Base-by-base conservation (phyloP, 2,888 invertebrate species). In the Cordylochernes scorpioides region DNA sequence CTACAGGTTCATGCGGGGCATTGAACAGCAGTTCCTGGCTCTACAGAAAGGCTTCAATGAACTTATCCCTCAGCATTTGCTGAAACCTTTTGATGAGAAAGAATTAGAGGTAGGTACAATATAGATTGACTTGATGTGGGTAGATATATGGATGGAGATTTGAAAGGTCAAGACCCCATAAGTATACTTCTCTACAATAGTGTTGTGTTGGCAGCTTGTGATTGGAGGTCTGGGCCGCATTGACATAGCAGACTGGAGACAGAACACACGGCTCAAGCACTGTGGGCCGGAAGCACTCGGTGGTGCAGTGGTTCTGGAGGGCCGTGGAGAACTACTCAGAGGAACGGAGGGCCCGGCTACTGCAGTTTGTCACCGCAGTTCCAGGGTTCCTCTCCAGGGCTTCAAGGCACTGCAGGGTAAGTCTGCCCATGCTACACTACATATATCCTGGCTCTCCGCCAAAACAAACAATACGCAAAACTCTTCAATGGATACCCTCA, bases 351-450 rank as follows among this genome's bases (percentile, higher is more conserved):
- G 84, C 88, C 3, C 62, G 84, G 30, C 57, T 91, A 31, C 57
- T 91, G 32, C 88, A 91, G 57, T 91, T 91, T 56, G 88, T 91
- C 1, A 91, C 88, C 1, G 91, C 1, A 84, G 84, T 33, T 74
- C 84, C 2, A 61, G 91, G 32, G 88, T 91, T 15, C 91, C 91
- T 8, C 58, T 91, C 21, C 88, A 88, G 48, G 91, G 91, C 10
- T 84, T 60, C 55, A 71, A 82, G 43, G 84, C 84, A 24, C 58
- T 84, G 31, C 84, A 86, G 58, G 84, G 54, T 54, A 39, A 24
- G 28, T 22, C 14, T 29, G 12, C 9, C n/a, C 10, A 10, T 14
- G 8, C 25, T 25, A 25, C 10, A 10, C 6, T n/a, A n/a, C n/a
- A n/a, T n/a, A n/a, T n/a, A n/a, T n/a, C n/a, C n/a, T n/a, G n/a